Evolutionary conservation across 2,113 vertebrate species (phyloP), one percentile per base, ranked within the genome.

Genomic region (Poecile atricapillus): DNA sequence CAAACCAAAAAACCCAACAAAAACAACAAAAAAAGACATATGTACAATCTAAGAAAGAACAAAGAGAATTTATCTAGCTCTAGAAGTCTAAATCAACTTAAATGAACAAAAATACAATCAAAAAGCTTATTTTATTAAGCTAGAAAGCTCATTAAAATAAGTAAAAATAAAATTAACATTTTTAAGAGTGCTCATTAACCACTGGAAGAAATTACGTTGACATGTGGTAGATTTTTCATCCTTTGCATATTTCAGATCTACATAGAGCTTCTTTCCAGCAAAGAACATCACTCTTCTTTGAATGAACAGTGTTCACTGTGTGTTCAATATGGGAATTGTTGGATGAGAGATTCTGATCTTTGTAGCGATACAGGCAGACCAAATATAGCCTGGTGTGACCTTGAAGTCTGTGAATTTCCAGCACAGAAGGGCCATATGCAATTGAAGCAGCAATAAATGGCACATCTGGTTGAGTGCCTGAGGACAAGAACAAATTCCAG

Each of bases 151-250:
- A 77, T 81, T 86, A 74, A 85, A 68, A 52, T 25, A 59, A 41
- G 10, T 87, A 60, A 91, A 93, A 94, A 75, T 44, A 46, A 87
- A 92, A 86, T 30, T 23, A 83, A 68, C 18, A 46, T 73, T 87
- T 94, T 89, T 37, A 71, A 62, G 35, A 83, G n/a, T 18, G 17
- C 22, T 77, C 65, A 80, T 94, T 91, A 93, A 80, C 55, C 35
- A 74, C 35, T 59, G 47, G 59, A 94, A 91, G 43, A 44, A 85
- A 41, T 79, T 77, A n/a, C 17, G 8, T 63, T 85, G 71, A 82
- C 22, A 41, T 21, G 35, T 31, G 35, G 39, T 70, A 81, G 59
- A 74, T n/a, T 80, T 47, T 80, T 47, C 24, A 67, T 77, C 15
- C 74, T 91, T 88, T 83, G 59, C 35, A 25, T 85, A 31, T 56